Percentiles rank a stretch among this genome's conserved stretches.
phyloP scores from a whole-genome alignment of 1,140 invertebrate genomes.

The Octopus bimaculoides region DNA sequence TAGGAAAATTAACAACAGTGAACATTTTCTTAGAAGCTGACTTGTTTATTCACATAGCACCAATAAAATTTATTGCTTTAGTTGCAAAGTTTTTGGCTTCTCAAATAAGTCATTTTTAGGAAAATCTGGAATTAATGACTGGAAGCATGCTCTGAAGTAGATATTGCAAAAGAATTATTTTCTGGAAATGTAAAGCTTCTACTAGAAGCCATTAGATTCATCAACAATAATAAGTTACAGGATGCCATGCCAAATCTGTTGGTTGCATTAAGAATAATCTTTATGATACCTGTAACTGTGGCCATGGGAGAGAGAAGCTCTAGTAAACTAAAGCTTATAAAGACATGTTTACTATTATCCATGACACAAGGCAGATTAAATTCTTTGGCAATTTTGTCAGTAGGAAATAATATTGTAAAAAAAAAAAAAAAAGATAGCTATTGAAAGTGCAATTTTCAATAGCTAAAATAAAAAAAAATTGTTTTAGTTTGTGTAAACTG shows the following conservation, averaged over 20 bases:
- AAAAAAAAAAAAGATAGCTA: not conserved
- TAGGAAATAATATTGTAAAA: not conserved
- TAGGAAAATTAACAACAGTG: constrained; percentile 7
- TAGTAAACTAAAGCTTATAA: not conserved
- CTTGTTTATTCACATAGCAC: constrained; percentile 1
- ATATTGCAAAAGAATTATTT: constrained; percentile 7
- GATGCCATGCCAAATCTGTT: not conserved
- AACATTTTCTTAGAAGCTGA: constrained; percentile 1
- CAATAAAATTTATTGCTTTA: not conserved
- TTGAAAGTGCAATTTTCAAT: too few relatives aligned
- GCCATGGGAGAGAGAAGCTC: not conserved
- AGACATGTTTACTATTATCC: not conserved
- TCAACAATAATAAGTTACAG: constrained; percentile 7
- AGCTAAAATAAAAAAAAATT: too few relatives aligned
- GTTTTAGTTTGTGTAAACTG: too few relatives aligned
- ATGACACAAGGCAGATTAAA: constrained; percentile 2
- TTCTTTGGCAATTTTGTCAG: constrained; percentile 7
- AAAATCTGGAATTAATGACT: constrained; percentile 2
- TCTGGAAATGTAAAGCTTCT: constrained; percentile 1
- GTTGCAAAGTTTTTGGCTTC: not conserved
- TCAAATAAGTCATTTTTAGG: constrained; percentile 7
- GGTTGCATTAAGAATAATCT: constrained; percentile 5
- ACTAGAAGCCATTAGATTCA: not conserved
- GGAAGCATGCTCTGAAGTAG: not conserved
- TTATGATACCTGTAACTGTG: constrained; percentile 7